Evolutionary conservation across 2,797 vertebrate genomes (phyloP), one percentile per base, ranked within the genome.

Genomic region (Hypotaenidia okinawae): DNA sequence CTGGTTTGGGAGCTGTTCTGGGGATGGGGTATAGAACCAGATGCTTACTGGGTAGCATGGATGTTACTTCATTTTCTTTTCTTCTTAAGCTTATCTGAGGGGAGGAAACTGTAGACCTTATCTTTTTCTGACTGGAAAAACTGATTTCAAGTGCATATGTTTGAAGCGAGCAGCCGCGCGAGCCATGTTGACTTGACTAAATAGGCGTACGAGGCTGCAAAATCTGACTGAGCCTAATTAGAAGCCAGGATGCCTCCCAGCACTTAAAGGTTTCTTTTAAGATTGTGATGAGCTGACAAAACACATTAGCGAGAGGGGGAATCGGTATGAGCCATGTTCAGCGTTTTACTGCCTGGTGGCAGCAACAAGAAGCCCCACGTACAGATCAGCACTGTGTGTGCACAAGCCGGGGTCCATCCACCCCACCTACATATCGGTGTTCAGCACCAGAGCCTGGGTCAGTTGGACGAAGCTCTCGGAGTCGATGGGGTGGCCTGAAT

Each of bases 251-350:
- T 87, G 74, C 84, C 74, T 95, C 87, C 81, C 74, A 82, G 95
- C 91, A 57, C 84, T 90, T 89, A 73, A 62, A 73, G 77, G 51
- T 74, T 87, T 76, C 92, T 95, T 94, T 95, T 76, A 84, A 92
- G 95, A 69, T 79, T 69, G 16, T 76, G 95, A 95, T 79, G 92
- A 89, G 47, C 77, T 94, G 89, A 92, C 74, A 95, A 87, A 96
- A 90, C 74, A 12, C 25, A 62, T 90, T 95, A 93, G 77, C 9
- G 84, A 79, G 90, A 87, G 74, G 67, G 79, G 74, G 86, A 76
- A 69, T 73, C 76, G 81, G 74, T 69, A 47, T 41, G 90, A 94
- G 70, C 92, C 62, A 5, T 2, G 66, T 89, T 95, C 92, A 86
- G 66, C 41, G 11, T 79, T 93, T 92, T 62, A 37, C 54, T 84